Evolutionary conservation across 2,888 invertebrate species (phyloP), one percentile per base, ranked within the genome.

Genomic region (Cephus nigrinus): DNA sequence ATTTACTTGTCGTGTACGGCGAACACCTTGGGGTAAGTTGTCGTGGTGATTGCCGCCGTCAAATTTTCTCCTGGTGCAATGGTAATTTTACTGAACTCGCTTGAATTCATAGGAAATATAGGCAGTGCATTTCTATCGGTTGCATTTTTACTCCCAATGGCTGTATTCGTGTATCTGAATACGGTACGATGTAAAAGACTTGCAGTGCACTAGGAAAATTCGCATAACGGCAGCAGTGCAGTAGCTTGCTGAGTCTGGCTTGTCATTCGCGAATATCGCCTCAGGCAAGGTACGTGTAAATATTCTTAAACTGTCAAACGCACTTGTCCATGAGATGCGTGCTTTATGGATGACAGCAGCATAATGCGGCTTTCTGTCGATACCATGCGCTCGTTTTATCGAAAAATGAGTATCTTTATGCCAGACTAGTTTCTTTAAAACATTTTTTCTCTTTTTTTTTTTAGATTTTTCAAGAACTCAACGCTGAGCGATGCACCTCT

Each of bases 271-370:
- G 71, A 31, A 33, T 71, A 32, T 71, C 75, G 80, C 77, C 79
- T 76, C 76, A 74, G 34, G 78, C 76, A 71, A 75, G 72, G 72
- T 80, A 81, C 81, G 82, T 86, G 86, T 86, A 86, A 87, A 87
- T 87, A 87, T 86, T 86, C 85, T 85, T 86, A 84, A 84, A 84
- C 86, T 86, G 87, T 87, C 87, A 87, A 84, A 85, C 80, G 82
- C 87, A 86, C 82, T 81, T 82, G 84, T 80, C 80, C 75, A 33
- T 23, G 71, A 32, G 71, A 71, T 15, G 71, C 12, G 71, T 33
- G 71, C 71, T 76, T 76, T 76, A 73, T 40, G 73, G 40, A 76
- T 76, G 76, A 76, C 55, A 55, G 55, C 15, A 55, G 15, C 55
- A 55, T 76, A 76, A 76, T 73, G 76, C 68, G 76, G 73, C 73